Conservation (phyloP, 2,888 invertebrate species). For the Aromia moschata region DNA sequence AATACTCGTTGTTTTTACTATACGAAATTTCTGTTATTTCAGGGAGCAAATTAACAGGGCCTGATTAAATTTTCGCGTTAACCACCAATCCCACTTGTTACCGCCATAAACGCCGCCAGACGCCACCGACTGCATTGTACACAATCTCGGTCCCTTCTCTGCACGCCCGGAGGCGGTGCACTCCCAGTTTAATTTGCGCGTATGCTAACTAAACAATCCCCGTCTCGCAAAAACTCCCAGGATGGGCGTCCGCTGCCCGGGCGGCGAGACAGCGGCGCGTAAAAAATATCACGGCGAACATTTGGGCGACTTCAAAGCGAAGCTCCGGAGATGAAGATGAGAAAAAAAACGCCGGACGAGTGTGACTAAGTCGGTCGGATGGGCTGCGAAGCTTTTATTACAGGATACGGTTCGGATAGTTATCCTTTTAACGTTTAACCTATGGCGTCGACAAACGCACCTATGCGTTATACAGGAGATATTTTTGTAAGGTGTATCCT, state of each 20-base stretch:
- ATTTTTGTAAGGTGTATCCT: neutral
- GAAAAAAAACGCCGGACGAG: neutral
- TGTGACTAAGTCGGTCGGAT: neutral
- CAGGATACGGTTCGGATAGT: neutral
- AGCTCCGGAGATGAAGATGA: neutral
- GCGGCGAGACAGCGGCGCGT: neutral
- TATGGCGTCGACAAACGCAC: neutral
- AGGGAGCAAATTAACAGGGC: no score
- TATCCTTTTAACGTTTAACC: neutral
- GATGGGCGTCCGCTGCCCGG: neutral
- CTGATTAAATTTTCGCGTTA: no score
- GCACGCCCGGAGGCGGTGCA: conserved; percentile 40
- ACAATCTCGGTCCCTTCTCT: no score
- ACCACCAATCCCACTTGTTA: no score
- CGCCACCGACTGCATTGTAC: no score
- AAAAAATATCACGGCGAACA: conserved; percentile 3
- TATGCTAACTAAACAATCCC: conserved; percentile 9
- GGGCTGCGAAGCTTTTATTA: conserved; percentile 7
- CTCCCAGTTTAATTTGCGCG: conserved; percentile 34
- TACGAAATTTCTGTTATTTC: no score
- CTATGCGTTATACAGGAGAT: neutral
- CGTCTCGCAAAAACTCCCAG: conserved; percentile 8
- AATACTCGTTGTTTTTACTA: no score
- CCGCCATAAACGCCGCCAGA: no score
- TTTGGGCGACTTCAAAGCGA: neutral